phyloP scores from a whole-genome alignment of 2,797 vertebrate species.

The Galagoides demidoff region DNA sequence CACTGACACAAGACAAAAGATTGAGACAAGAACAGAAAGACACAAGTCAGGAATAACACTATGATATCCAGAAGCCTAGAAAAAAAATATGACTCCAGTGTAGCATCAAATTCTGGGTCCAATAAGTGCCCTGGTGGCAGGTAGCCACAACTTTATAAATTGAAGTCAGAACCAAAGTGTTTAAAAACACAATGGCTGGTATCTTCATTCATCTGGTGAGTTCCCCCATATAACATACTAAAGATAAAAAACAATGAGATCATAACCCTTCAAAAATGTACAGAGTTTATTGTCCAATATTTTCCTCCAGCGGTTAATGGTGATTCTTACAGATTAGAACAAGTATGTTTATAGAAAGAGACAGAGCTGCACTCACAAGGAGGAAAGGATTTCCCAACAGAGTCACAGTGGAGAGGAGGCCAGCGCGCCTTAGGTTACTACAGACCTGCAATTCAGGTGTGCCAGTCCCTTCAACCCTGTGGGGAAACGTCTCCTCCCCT shows the following conservation, averaged over 20 bases:
- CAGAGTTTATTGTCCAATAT: neutral
- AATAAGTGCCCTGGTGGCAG: rapidly evolving
- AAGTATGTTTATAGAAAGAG: neutral
- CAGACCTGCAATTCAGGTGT: neutral
- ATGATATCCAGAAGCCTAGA: neutral
- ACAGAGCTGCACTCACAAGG: neutral
- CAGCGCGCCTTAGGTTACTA: rapidly evolving
- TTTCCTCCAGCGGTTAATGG: slow-evolving; percentile 30
- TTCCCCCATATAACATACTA: neutral
- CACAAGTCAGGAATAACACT: neutral
- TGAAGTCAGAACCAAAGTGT: neutral
- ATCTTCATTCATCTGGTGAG: neutral
- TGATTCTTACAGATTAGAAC: slow-evolving; percentile 18
- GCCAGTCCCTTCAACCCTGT: neutral
- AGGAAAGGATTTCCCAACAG: neutral
- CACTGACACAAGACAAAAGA: neutral
- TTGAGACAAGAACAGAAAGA: neutral
- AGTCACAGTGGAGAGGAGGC: rapidly evolving
- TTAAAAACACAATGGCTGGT: neutral
- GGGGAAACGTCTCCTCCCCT: neutral
- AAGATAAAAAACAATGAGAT: slow-evolving; percentile 48
- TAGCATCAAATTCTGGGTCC: neutral
- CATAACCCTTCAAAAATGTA: neutral
- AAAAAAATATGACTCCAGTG: neutral
- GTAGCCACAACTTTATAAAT: neutral